phyloP scores from a whole-genome alignment of 2,888 invertebrate genomes.

The Ophion ventricosus region DNA sequence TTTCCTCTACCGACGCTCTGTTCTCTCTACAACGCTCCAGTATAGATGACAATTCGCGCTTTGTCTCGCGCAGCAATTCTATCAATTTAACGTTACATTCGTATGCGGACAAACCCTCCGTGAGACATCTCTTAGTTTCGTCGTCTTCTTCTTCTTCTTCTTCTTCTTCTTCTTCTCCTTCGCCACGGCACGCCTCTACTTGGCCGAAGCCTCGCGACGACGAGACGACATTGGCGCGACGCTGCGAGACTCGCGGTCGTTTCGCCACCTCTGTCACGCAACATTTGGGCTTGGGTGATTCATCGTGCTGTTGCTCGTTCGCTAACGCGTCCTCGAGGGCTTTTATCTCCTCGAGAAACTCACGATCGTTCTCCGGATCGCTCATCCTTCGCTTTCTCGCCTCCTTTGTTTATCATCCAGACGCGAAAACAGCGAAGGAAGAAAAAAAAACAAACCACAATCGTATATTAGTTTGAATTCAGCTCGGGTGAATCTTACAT shows the following conservation, averaged over 20 bases:
- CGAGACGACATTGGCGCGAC: neutral
- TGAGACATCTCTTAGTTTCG: conserved; percentile 23
- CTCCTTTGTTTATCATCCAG: neutral
- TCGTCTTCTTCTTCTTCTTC: neutral
- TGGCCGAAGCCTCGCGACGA: conserved; percentile 58
- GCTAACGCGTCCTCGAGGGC: conserved; percentile 74
- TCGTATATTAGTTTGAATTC: neutral
- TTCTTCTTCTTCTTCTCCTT: neutral
- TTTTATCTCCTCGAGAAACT: conserved; percentile 76
- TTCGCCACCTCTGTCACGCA: neutral
- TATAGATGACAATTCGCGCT: conserved; percentile 45
- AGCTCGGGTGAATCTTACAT: neutral
- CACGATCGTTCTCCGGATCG: conserved; percentile 73
- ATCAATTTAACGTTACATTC: conserved; percentile 55
- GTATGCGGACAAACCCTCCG: conserved; percentile 26
- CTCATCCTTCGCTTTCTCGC: conserved; percentile 70
- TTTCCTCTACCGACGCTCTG: conserved; percentile 39
- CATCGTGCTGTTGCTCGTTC: neutral
- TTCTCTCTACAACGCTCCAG: conserved; percentile 58
- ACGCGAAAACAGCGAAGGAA: neutral
- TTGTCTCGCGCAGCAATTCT: conserved; percentile 36
- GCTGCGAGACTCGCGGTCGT: neutral
- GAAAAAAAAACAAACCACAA: neutral
- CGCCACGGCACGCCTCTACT: conserved; percentile 4
- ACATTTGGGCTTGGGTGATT: neutral